These are phyloP conservation scores for Oxygymnocypris stewartii DNA, from an alignment of 2,113 vertebrate species.

Conservation along the genomic window DNA sequence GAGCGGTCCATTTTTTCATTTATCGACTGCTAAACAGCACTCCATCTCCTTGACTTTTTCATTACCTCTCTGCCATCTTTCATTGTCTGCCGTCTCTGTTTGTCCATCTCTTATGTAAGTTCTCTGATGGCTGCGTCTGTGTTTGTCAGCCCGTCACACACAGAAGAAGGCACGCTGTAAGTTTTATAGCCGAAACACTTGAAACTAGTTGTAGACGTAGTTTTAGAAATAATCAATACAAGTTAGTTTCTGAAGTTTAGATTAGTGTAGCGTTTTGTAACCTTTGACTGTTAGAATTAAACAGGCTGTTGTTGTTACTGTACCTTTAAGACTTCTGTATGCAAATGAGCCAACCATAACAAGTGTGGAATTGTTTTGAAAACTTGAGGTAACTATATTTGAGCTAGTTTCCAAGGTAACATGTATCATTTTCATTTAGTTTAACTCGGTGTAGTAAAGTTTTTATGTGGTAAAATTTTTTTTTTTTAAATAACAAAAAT, in stretches of 20 bases:
- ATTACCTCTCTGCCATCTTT: constrained; percentile 26
- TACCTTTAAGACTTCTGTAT: not conserved
- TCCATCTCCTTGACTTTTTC: constrained; percentile 1
- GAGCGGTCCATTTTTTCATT: not conserved
- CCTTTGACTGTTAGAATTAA: not conserved
- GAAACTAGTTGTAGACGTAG: not conserved
- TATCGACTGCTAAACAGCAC: not conserved
- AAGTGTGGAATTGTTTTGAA: not conserved
- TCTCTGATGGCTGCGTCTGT: constrained; percentile 81
- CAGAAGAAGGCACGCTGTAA: constrained; percentile 36
- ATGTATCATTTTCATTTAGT: no score
- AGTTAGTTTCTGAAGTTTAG: not conserved
- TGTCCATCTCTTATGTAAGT: constrained; percentile 71
- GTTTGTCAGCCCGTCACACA: constrained; percentile 61
- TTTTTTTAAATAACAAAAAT: no score
- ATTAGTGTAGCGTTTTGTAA: not conserved
- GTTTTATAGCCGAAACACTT: constrained; percentile 20
- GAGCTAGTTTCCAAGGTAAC: no score
- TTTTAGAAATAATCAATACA: not conserved
- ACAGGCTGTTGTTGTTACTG: not conserved
- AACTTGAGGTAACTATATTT: not conserved
- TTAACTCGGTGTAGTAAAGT: no score
- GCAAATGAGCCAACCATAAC: not conserved
- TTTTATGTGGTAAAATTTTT: no score
- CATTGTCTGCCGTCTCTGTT: constrained; percentile 25